Evolutionary conservation across 2,113 vertebrate species (phyloP), one percentile per base, ranked within the genome.

Genomic region (Rhineura floridana): DNA sequence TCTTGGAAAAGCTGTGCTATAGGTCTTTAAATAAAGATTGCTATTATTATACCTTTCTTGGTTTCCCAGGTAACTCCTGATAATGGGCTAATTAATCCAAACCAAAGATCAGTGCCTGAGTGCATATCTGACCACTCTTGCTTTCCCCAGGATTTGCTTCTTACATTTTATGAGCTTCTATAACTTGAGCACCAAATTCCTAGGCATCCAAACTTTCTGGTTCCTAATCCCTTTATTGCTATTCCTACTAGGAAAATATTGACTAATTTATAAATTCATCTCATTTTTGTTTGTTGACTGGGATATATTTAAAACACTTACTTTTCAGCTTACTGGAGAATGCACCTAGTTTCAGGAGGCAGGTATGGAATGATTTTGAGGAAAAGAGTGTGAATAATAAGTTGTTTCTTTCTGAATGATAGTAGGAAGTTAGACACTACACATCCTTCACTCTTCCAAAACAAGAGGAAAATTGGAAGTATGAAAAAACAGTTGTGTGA

Each of bases 1-100:
- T 39, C 87, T 67, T 75, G 59, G n/a, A 52, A 76, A 75, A 65
- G 25, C 70, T 76, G 65, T 75, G 80, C 87, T 55, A 65, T 15
- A 50, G 70, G 46, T 42, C 10, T n/a, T 83, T 83, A 83, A 83
- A 83, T 65, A 44, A 67, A n/a, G 25, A 33, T 83, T 59, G 59
- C 79, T 63, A 76, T 83, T 88, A 83, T 83, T 83, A 36, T 75
- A 46, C 42, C 39, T 30, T 76, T 63, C 42, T 77, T 33, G 1
- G 80, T 88, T 77, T 83, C 80, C 87, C 81, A 88, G 72, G 59
- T 65, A 83, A 77, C 72, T 76, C 55, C 65, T 83, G 42, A 67
- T 17, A 83, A 44, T 77, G 55, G 44, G 59, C 42, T 78, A 78
- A 78, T 78, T 36, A 86, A 42, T 63, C 72, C 55, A n/a, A 46